Conservation (phyloP, 1,140 invertebrate genomes). For the Doryteuthis pealeii region DNA sequence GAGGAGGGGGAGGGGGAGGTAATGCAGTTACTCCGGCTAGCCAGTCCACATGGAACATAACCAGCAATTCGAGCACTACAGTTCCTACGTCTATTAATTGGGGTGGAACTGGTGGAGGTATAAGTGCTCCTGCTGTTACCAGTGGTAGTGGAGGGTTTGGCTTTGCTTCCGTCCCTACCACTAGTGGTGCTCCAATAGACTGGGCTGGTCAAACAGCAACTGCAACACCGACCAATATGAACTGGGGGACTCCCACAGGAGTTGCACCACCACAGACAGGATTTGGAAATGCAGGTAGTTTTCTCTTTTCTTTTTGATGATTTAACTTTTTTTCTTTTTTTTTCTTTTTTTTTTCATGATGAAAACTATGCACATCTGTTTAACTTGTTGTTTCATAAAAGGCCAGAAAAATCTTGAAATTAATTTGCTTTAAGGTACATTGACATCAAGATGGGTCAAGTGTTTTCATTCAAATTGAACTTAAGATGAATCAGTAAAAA, state of each 20-base stretch:
- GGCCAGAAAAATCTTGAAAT: no score
- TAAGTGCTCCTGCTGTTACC: constrained; percentile 13
- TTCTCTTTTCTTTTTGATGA: neutral
- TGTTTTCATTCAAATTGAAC: no score
- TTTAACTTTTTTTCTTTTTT: neutral
- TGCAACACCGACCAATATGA: constrained; percentile 13
- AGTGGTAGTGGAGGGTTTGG: constrained; percentile 18
- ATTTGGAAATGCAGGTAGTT: constrained; percentile 11
- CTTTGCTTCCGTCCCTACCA: constrained; percentile 14
- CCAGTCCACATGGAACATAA: constrained; percentile 17
- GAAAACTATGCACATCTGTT: no score
- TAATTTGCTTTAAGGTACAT: no score
- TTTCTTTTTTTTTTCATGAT: neutral
- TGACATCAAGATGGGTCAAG: no score
- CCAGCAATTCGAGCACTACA: constrained; percentile 5
- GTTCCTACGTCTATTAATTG: constrained; percentile 24
- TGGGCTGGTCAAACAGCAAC: constrained; percentile 18
- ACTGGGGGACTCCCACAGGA: constrained; percentile 14
- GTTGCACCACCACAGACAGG: constrained; percentile 14
- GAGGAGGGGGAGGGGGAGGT: neutral
- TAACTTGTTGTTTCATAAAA: no score
- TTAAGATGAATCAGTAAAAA: no score
- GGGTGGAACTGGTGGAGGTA: constrained; percentile 21
- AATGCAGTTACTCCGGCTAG: constrained; percentile 21
- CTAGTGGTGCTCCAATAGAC: constrained; percentile 15